Base-by-base conservation (phyloP, 1,140 invertebrate genomes). In the Chironomus tepperi region DNA sequence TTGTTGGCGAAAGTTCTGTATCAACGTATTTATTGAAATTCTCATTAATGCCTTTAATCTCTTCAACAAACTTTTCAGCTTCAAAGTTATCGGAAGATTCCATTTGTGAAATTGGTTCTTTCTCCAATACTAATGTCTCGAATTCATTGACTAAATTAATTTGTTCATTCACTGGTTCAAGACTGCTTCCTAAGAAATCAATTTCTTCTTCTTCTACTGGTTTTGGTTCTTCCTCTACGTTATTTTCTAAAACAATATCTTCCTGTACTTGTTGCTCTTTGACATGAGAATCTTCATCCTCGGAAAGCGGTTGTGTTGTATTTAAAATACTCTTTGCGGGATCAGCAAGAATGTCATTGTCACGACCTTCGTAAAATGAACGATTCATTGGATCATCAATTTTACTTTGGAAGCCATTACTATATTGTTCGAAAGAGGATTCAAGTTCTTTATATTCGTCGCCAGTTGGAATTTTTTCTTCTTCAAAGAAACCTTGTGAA, bases 351-450 rank as follows among this genome's bases (percentile, higher is more conserved):
- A 70, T 70, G 18, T 70, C 65, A 70, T 9, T 10, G 18, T 70
- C 65, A 21, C 65, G 65, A 19, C 65, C 65, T 70, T 70, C 65
- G 7, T 70, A 70, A 16, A 70, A 70, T 70, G 65, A 70, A 19
- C 65, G 65, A 70, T 70, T 70, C 65, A 70, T 70, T 70, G 65
- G 65, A 70, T 70, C 65, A 70, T 70, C 65, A 12, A 70, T 70
- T 7, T 70, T 70, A 21, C 18, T 70, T 18, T 70, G 16, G 65
- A 70, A 70, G 8, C 65, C 19, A 19, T 70, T 70, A 12, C 65
- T 70, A 70, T 70, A 70, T 21, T 70, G 65, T 8, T n/a, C n/a
- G 18, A 70, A 70, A 21, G 65, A 70, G 7, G n/a, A 18, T 19
- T 70, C 65, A 2, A 70, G 12, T 12, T 8, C 65, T 70, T n/a